These are phyloP conservation scores for Trinectes maculatus DNA, from an alignment of 2,113 vertebrate genomes.

Conservation along the genomic window DNA sequence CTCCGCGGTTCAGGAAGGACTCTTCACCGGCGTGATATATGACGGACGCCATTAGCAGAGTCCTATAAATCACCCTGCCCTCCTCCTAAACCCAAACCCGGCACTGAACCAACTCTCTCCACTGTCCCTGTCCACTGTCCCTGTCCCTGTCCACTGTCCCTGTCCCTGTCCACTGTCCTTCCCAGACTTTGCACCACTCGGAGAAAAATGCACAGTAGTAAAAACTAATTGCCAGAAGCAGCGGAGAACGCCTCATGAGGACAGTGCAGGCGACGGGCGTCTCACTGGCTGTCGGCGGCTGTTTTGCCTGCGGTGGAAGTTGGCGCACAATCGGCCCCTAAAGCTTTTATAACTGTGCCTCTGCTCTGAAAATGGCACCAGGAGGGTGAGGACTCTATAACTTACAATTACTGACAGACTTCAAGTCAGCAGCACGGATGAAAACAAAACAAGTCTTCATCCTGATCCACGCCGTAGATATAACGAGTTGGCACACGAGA, in stretches of 20 bases:
- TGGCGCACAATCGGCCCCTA: constrained; percentile 36
- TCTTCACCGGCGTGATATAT: constrained; percentile 18
- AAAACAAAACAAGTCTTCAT: background rate
- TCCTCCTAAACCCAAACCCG: constrained; percentile 23
- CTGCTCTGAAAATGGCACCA: constrained; percentile 41
- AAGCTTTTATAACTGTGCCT: constrained; percentile 44
- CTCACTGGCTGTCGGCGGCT: constrained; percentile 41
- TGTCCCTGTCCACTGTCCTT: background rate
- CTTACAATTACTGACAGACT: constrained; percentile 55
- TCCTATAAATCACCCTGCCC: constrained; percentile 45
- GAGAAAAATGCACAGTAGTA: constrained; percentile 9
- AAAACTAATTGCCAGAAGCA: background rate
- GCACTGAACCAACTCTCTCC: background rate
- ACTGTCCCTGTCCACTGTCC: background rate
- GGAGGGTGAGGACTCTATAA: constrained; percentile 35
- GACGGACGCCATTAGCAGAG: constrained; percentile 20
- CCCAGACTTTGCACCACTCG: background rate
- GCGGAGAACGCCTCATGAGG: no score
- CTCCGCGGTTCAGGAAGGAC: constrained; percentile 1
- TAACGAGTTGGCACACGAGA: no score
- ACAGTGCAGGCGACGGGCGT: constrained; percentile 1
- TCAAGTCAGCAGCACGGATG: constrained; percentile 45
- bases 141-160: background rate
- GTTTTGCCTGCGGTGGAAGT: constrained; percentile 46
- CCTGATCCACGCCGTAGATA: no score